Evolutionary conservation across 2,888 invertebrate species (phyloP).

Genomic region (Hydriomena furcata): DNA sequence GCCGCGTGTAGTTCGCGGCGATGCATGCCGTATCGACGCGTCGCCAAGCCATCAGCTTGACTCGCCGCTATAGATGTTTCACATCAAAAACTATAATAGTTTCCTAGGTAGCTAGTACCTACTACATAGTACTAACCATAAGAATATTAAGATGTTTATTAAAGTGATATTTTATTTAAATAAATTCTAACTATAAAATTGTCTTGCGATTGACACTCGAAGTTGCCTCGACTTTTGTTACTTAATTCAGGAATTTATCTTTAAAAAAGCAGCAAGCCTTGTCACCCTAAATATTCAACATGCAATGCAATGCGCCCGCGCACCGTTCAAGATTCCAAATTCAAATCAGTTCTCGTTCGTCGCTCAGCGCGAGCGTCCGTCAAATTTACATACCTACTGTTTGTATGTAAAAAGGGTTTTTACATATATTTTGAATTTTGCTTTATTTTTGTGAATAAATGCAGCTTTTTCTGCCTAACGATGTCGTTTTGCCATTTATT

Average conservation of each 20-base stretch:
- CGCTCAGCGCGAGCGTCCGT: conserved; percentile 58
- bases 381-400: conserved; percentile 75
- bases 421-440: conserved; percentile 32
- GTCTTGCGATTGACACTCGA: too few relatives aligned
- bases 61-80: too few relatives aligned
- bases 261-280: conserved; percentile 19
- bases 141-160: too few relatives aligned
- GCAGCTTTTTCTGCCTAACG: conserved; percentile 66
- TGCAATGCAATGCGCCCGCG: conserved; percentile 75
- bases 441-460: conserved; percentile 58
- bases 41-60: too few relatives aligned
- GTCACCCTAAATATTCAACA: conserved; percentile 57
- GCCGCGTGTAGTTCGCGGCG: too few relatives aligned
- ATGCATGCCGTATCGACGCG: too few relatives aligned
- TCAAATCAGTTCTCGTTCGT: conserved; percentile 76
- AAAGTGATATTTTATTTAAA: too few relatives aligned
- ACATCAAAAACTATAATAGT: too few relatives aligned
- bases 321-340: conserved; percentile 68
- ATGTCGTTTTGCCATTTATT: conserved; percentile 62
- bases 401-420: conserved; percentile 59
- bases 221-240: background rate
- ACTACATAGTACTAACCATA: too few relatives aligned
- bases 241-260: conserved; percentile 1
- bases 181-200: too few relatives aligned
- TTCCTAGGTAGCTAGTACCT: too few relatives aligned